These are phyloP conservation scores for Spea multiplicata DNA, from an alignment of 2,113 vertebrate species.

Conservation along the genomic window DNA sequence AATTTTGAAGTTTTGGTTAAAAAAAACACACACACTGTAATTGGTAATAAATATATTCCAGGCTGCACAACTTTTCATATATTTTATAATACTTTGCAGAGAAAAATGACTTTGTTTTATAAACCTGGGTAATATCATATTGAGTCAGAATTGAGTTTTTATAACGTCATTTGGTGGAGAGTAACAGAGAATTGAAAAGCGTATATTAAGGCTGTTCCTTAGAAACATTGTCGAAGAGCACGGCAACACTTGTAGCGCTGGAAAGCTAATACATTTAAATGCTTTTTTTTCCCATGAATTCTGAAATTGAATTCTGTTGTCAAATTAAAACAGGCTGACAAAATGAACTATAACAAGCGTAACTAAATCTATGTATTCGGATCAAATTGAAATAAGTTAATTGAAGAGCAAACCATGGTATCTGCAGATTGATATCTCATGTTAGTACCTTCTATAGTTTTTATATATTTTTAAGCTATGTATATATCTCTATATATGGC, in stretches of 20 bases:
- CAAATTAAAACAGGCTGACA: too few relatives aligned
- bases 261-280: too few relatives aligned
- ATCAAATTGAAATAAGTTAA: too few relatives aligned
- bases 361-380: too few relatives aligned
- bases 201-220: constrained; percentile 4
- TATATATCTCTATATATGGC: too few relatives aligned
- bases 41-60: constrained; percentile 7
- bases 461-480: too few relatives aligned
- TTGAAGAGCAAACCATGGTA: too few relatives aligned
- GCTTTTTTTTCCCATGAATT: too few relatives aligned
- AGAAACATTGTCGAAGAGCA: constrained; percentile 12
- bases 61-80: constrained; percentile 4
- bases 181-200: constrained; percentile 20
- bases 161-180: constrained; percentile 25
- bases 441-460: too few relatives aligned
- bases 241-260: neutral
- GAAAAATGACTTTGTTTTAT: neutral
- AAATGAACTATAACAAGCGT: too few relatives aligned
- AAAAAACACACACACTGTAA: neutral
- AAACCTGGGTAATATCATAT: neutral
- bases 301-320: too few relatives aligned
- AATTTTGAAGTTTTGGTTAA: neutral
- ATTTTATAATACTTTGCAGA: constrained; percentile 8
- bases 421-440: too few relatives aligned
- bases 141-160: constrained; percentile 27